Base-by-base conservation (phyloP, 2,113 vertebrate species). In the Apistogramma diplotaenia region DNA sequence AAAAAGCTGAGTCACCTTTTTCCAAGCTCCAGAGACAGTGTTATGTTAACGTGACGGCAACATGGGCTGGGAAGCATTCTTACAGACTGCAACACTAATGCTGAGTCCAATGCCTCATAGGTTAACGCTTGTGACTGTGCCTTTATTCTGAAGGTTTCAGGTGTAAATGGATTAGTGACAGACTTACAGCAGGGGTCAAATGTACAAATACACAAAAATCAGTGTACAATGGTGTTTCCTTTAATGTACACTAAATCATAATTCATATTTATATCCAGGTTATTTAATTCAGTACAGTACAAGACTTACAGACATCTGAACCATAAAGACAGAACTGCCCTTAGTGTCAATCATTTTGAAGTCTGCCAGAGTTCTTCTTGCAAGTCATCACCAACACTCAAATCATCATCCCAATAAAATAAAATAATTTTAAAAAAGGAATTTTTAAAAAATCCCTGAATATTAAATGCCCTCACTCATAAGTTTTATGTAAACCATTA, bases 211-310 rank as follows among this genome's bases (percentile, higher is more conserved):
- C 3, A 58, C 55, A 72, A 43, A 60, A 37, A 35, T 15, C 61
- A 46, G 27, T 25, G 27, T 37, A 59, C 16, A 43, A 81, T 57
- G 54, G 6, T 19, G 56, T 3, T 21, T 19, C 62, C 56, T 83
- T 89, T 87, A 87, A 85, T 90, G 25, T 23, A 77, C 54, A 56
- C 8, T 18, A 58, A 19, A 25, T 72, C 10, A 60, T 56, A 56
- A 35, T 2, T 74, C 21, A 49, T 56, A 74, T 65, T 81, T 83
- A 85, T 86, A 81, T 75, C 25, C 40, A 83, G 23, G 70, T 54
- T 40, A 73, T 73, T 78, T 58, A 55, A 78, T 78, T 83, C 51
- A 81, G 77, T 18, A 79, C 65, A 83, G 53, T 46, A 81, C 59
- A 65, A 49, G 18, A 65, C 51, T 31, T 11, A 49, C n/a, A 4